A percentile compares a stretch with the other conserved stretches of the same genome.
Conservation (phyloP, 2,113 vertebrate genomes). For the Aramus guarauna region DNA sequence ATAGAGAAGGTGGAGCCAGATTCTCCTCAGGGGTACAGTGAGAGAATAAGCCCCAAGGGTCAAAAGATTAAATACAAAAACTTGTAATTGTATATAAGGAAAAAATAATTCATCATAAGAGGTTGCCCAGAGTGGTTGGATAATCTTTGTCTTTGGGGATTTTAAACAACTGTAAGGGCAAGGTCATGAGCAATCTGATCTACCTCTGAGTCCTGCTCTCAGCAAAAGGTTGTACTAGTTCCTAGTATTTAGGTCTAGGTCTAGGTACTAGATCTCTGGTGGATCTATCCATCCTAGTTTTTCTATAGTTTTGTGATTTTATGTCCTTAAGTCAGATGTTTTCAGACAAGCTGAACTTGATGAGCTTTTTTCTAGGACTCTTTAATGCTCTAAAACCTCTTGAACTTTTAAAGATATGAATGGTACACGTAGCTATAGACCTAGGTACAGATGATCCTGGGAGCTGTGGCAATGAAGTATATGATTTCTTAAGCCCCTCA, state of each 20-base stretch:
- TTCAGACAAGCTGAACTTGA: neutral
- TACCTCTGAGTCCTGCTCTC: neutral
- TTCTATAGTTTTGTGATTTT: neutral
- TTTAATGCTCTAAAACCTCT: neutral
- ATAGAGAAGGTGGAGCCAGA: neutral
- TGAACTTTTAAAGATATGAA: neutral
- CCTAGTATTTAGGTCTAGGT: neutral
- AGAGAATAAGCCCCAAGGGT: neutral
- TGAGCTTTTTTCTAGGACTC: neutral
- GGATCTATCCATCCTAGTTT: neutral
- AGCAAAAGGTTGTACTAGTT: neutral
- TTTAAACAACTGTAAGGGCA: neutral
- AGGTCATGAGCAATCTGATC: neutral
- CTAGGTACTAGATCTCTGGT: neutral
- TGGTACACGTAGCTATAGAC: neutral
- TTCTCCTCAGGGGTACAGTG: neutral
- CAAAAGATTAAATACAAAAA: neutral
- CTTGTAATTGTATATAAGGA: neutral
- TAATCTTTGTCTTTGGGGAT: neutral
- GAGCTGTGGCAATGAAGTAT: neutral
- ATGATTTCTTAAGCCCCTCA: neutral
- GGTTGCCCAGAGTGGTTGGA: neutral
- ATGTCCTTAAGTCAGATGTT: neutral
- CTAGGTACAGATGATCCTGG: neutral
- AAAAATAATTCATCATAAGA: neutral